Evolutionary conservation across 2,888 invertebrate genomes (phyloP), one percentile per base, ranked within the genome.

Genomic region (Corythucha ciliata): DNA sequence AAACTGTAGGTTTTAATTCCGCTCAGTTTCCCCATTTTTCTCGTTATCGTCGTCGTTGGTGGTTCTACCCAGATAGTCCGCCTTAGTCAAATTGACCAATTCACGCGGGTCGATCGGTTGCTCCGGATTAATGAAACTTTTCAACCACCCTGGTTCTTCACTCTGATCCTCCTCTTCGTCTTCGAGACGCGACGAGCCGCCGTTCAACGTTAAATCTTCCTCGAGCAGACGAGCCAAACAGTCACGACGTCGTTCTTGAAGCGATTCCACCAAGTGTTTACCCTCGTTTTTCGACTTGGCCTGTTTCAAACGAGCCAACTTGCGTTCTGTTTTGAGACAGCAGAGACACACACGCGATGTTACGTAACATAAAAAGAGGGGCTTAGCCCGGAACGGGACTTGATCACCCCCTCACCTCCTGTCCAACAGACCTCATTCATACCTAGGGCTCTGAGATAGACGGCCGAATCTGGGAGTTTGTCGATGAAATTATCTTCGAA

Each of bases 391-490:
- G n/a, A n/a, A 42, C 29, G n/a, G 29, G 29, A 29, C 8, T 29
- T 29, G 29, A 29, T 29, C n/a, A n/a, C n/a, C n/a, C n/a, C n/a
- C n/a, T n/a, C n/a, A n/a, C n/a, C n/a, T n/a, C n/a, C n/a, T n/a
- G n/a, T n/a, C n/a, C n/a, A n/a, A n/a, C n/a, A n/a, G n/a, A n/a
- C n/a, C n/a, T n/a, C n/a, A n/a, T n/a, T n/a, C 66, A 66, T 70
- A 84, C 84, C 82, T 61, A 85, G 73, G 58, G 76, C 68, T 54
- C 78, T 77, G 48, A 84, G 68, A 67, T 81, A 81, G 62, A 78
- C 74, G 10, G 75, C 74, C 2, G 81, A 82, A 63, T 79, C 79
- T 0, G 77, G 74, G 48, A 81, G 58, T 29, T 39, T 27, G 22
- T 5, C 25, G 33, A 44, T 44, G 39, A 55, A 55, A 34, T 49